Conservation (phyloP, 53 echinoderm and acorn worm genomes). For the Arbacia lixula region DNA sequence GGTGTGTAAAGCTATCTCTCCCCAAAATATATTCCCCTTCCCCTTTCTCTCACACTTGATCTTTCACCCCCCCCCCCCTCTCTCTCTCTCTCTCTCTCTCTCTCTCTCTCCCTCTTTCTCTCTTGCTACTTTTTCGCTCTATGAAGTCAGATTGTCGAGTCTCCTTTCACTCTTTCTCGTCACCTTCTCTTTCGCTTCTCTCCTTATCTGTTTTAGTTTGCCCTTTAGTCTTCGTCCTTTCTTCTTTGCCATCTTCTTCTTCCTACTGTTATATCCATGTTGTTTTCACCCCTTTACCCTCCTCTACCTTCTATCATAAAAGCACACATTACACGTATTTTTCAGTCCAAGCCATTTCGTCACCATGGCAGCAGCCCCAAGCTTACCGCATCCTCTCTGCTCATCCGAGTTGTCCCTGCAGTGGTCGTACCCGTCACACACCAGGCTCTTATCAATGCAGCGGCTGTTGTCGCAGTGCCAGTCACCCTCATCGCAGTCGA, state of each 20-base stretch:
- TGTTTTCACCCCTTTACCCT: not conserved
- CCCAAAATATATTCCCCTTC: too few species aligned
- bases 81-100: not conserved
- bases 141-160: too few species aligned
- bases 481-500: constrained; percentile 75
- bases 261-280: not conserved
- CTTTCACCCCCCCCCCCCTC: not conserved
- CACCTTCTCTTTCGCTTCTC: too few species aligned
- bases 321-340: too few species aligned
- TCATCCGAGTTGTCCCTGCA: constrained; percentile 89
- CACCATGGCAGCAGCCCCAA: too few species aligned
- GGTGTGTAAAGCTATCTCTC: too few species aligned
- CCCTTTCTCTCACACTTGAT: not conserved
- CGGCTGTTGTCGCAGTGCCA: constrained; percentile 81
- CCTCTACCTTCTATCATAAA: too few species aligned
- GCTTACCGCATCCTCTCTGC: constrained; percentile 58
- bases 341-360: too few species aligned
- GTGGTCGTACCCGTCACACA: constrained; percentile 85
- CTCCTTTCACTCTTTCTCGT: too few species aligned
- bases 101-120: not conserved
- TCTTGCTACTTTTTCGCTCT: not conserved
- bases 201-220: too few species aligned
- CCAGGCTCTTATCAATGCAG: constrained; percentile 61
- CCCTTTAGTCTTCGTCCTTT: too few species aligned
- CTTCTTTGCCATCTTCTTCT: not conserved